These are phyloP conservation scores for Notarius quadriscutis DNA, from an alignment of 2,113 vertebrate genomes.

Conservation along the genomic window DNA sequence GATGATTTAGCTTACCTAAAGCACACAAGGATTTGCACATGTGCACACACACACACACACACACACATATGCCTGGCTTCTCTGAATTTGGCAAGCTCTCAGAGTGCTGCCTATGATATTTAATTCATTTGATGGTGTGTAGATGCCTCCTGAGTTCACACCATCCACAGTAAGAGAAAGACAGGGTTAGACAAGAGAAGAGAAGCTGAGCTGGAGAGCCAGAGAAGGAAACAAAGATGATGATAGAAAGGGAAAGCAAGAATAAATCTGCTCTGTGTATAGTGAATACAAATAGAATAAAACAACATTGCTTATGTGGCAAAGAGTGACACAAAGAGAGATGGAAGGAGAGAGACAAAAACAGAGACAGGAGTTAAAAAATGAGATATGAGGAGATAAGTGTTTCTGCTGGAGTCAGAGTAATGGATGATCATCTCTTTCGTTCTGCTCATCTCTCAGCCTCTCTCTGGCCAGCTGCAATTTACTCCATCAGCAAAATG, in stretches of 20 bases:
- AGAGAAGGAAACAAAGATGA: conserved; percentile 13
- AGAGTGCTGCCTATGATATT: conserved; percentile 34
- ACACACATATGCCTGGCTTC: not conserved
- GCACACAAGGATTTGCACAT: not conserved
- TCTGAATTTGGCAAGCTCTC: conserved; percentile 6
- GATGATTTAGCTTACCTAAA: not conserved
- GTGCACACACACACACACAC: not conserved
- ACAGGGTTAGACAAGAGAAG: conserved; percentile 1
- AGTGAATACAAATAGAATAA: conserved; percentile 28
- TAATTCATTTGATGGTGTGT: conserved; percentile 41
- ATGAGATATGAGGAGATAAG: conserved; percentile 36
- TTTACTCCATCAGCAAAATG: conserved; percentile 47
- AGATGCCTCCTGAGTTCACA: conserved; percentile 19
- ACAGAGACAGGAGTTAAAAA: conserved; percentile 37
- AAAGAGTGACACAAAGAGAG: conserved; percentile 42
- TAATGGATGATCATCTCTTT: conserved; percentile 69
- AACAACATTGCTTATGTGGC: not conserved
- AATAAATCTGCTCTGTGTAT: conserved; percentile 29
- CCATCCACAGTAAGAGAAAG: conserved; percentile 29
- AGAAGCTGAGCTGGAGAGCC: conserved; percentile 3
- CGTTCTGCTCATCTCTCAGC: conserved; percentile 66
- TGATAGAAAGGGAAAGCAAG: conserved; percentile 46
- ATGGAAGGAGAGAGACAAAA: conserved; percentile 26
- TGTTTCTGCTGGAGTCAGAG: conserved; percentile 57
- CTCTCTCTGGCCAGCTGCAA: conserved; percentile 37